Evolutionary conservation across 1,140 invertebrate genomes (phyloP).

Genomic region (Bactericera cockerelli): DNA sequence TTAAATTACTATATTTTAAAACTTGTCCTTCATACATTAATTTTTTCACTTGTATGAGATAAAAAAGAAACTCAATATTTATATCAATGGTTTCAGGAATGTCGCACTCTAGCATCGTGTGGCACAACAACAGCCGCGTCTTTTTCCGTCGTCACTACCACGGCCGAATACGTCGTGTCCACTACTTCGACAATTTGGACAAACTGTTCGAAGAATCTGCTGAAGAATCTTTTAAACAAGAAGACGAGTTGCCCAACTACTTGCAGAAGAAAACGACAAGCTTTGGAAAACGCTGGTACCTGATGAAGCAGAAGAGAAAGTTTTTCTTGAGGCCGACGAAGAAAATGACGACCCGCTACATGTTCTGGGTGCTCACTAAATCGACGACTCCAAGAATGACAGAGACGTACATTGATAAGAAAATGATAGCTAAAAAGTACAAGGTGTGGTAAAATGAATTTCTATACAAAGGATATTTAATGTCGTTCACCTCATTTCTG

Average conservation of each 20-base stretch:
- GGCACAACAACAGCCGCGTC: background rate
- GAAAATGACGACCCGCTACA: background rate
- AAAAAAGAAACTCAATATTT: no score
- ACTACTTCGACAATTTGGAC: conserved; percentile 3
- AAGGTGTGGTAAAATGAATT: background rate
- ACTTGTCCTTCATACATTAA: no score
- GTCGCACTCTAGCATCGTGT: background rate
- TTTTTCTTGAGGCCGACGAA: background rate
- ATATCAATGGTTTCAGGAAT: background rate
- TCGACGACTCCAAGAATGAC: background rate
- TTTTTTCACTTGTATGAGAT: no score
- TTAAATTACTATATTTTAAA: no score
- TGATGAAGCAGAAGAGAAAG: background rate
- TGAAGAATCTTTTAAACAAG: background rate
- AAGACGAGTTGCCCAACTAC: background rate
- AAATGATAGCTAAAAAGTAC: background rate
- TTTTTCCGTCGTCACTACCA: background rate
- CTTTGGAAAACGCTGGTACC: background rate
- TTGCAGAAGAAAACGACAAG: background rate
- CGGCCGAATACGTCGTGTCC: background rate
- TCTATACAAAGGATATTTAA: no score
- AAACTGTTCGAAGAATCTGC: background rate
- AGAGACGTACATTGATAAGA: background rate
- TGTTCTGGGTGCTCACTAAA: background rate
- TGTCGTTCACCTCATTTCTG: no score